phyloP scores from a whole-genome alignment of 37 sponge, comb jelly and placozoan species.

The Chondrosia reniformis region DNA sequence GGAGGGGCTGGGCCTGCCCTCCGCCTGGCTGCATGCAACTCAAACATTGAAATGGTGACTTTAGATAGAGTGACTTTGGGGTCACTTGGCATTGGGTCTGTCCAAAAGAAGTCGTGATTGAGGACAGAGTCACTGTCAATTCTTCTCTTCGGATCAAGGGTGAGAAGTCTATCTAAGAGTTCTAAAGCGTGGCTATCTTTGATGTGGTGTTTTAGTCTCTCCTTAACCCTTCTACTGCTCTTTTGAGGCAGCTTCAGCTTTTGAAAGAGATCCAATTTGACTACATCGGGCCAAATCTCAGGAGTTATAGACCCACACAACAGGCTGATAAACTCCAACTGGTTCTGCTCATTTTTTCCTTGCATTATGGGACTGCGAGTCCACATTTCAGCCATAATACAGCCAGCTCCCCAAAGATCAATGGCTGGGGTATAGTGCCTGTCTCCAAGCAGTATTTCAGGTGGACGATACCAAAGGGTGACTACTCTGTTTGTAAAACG shows the following conservation, averaged over 20 bases:
- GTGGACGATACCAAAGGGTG: constrained; percentile 98
- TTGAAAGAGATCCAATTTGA: constrained; percentile 69
- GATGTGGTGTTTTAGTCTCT: constrained; percentile 82
- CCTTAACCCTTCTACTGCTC: constrained; percentile 80
- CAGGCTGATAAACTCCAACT: constrained; percentile 84
- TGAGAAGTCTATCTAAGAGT: constrained; percentile 83
- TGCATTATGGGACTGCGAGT: constrained; percentile 93
- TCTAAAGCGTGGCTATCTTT: constrained; percentile 83
- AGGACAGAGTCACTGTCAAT: constrained; percentile 85
- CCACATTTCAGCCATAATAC: constrained; percentile 99
- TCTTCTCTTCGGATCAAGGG: constrained; percentile 86
- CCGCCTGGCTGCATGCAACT: background rate
- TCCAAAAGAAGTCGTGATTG: constrained; percentile 96
- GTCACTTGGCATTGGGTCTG: constrained; percentile 77
- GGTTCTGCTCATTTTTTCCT: constrained; percentile 89
- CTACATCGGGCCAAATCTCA: constrained; percentile 88
- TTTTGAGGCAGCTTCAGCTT: constrained; percentile 85
- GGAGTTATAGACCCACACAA: constrained; percentile 95
- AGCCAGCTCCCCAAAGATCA: constrained; percentile 99
- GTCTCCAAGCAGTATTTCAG: constrained; percentile 93
- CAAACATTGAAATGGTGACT: background rate
- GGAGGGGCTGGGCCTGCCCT: constrained; percentile 21
- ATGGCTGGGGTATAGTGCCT: constrained; percentile 92
- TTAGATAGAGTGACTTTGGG: background rate
- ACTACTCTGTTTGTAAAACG: constrained; percentile 96